Evolutionary conservation across 2,797 vertebrate species (phyloP).

Genomic region (Sphenodon punctatus): DNA sequence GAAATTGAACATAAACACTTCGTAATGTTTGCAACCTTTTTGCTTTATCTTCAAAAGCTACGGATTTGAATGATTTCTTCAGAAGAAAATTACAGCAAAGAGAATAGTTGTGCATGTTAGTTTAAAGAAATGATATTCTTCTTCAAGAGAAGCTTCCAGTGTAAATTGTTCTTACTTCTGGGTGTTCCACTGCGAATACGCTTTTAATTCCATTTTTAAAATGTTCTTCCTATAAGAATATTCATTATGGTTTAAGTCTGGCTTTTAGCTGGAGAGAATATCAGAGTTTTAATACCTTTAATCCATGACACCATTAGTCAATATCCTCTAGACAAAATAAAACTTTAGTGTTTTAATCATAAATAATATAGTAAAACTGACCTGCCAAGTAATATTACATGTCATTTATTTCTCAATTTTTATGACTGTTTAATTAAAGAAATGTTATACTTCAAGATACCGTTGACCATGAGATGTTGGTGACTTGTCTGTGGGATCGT

Average conservation of each 20-base stretch:
- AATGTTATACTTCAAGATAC: slow-evolving; percentile 27
- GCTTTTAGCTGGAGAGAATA: slow-evolving; percentile 65
- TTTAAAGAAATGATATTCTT: slow-evolving; percentile 28
- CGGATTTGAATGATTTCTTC: not conserved
- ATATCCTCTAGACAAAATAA: slow-evolving; percentile 66
- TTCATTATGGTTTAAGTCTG: slow-evolving; percentile 59
- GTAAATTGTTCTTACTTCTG: slow-evolving; percentile 57
- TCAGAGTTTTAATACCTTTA: slow-evolving; percentile 67
- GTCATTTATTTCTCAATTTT: slow-evolving; percentile 50
- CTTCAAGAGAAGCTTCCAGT: slow-evolving; percentile 37
- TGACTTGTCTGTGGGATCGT: too few species aligned
- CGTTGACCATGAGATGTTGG: too few species aligned
- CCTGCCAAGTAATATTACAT: slow-evolving; percentile 51
- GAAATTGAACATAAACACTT: slow-evolving; percentile 36
- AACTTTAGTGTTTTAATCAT: slow-evolving; percentile 58
- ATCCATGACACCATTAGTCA: slow-evolving; percentile 63
- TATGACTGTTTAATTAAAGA: slow-evolving; percentile 35
- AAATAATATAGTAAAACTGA: slow-evolving; percentile 62
- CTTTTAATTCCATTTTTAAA: slow-evolving; percentile 62
- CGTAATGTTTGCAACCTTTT: slow-evolving; percentile 8
- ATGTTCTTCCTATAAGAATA: slow-evolving; percentile 56
- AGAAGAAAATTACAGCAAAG: slow-evolving; percentile 21
- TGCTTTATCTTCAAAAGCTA: slow-evolving; percentile 1
- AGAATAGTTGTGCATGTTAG: slow-evolving; percentile 2
- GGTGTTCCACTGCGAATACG: slow-evolving; percentile 59